These are phyloP conservation scores for Crenuchus spilurus DNA, from an alignment of 2,797 vertebrate genomes.

Conservation along the genomic window DNA sequence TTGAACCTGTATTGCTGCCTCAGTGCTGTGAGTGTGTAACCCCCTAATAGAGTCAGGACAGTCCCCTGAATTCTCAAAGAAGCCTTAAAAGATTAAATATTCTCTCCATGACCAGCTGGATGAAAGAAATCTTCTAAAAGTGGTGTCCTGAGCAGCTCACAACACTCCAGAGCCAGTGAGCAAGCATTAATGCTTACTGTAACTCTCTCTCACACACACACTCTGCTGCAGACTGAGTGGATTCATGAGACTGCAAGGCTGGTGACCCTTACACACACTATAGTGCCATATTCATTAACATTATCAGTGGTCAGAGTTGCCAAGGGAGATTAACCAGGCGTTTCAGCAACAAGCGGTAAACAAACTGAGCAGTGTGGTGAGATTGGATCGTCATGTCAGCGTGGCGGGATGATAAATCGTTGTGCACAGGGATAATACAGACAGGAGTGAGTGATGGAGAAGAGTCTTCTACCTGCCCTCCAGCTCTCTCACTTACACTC, in stretches of 20 bases:
- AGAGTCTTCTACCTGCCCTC: conserved; percentile 18
- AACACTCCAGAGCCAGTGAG: not conserved
- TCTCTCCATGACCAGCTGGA: not conserved
- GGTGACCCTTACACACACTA: conserved; percentile 26
- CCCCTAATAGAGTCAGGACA: not conserved
- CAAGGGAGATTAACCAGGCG: conserved; percentile 42
- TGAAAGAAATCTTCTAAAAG: not conserved
- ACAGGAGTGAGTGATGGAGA: conserved; percentile 46
- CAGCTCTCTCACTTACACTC: conserved; percentile 17
- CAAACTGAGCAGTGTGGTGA: conserved; percentile 42
- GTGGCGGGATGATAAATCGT: conserved; percentile 48
- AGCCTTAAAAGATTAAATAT: not conserved
- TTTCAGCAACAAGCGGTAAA: conserved; percentile 40
- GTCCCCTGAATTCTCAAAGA: not conserved
- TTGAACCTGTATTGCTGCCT: not conserved
- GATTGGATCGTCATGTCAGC: conserved; percentile 46
- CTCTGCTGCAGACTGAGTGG: not conserved
- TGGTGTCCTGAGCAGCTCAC: not conserved
- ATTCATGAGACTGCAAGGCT: conserved; percentile 12
- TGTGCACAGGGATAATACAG: conserved; percentile 23
- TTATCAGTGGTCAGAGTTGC: conserved; percentile 38
- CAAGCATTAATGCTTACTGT: not conserved
- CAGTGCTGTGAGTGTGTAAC: not conserved
- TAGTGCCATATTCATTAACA: conserved; percentile 47
- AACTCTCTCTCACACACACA: not conserved